Percentiles rank a stretch among this genome's conserved stretches.
Conservation (phyloP, 2,113 vertebrate genomes). For the Caranx ignobilis region DNA sequence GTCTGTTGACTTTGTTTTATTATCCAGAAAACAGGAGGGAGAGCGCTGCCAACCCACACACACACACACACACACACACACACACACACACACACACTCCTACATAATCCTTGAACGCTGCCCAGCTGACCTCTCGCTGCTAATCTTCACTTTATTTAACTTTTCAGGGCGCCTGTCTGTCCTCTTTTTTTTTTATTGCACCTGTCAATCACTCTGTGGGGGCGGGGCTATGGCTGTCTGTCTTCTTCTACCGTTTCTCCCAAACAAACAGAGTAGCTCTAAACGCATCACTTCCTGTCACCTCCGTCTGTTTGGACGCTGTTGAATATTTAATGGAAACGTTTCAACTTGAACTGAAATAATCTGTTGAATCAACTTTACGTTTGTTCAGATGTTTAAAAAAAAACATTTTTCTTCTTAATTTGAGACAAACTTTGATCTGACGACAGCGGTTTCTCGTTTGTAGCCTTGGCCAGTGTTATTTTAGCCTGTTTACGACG, state of each 20-base stretch:
- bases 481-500: too few species aligned
- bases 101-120: conserved; percentile 10
- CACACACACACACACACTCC: conserved; percentile 35
- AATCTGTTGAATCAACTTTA: too few species aligned
- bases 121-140: conserved; percentile 21
- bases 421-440: too few species aligned
- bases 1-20: conserved; percentile 72
- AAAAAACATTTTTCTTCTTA: too few species aligned
- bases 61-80: conserved; percentile 45
- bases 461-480: too few species aligned
- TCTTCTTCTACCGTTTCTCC: background rate
- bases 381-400: too few species aligned
- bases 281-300: too few species aligned
- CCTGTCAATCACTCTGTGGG: background rate
- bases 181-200: background rate
- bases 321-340: too few species aligned
- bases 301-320: too few species aligned
- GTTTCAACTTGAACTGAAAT: too few species aligned
- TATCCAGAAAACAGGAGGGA: conserved; percentile 61
- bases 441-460: too few species aligned
- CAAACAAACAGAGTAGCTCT: too few species aligned
- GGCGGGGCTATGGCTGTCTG: background rate
- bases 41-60: conserved; percentile 30
- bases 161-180: background rate
- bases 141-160: background rate